These are phyloP conservation scores for Notarius lentiginosus DNA, from an alignment of 2,113 vertebrate genomes.

Conservation along the genomic window DNA sequence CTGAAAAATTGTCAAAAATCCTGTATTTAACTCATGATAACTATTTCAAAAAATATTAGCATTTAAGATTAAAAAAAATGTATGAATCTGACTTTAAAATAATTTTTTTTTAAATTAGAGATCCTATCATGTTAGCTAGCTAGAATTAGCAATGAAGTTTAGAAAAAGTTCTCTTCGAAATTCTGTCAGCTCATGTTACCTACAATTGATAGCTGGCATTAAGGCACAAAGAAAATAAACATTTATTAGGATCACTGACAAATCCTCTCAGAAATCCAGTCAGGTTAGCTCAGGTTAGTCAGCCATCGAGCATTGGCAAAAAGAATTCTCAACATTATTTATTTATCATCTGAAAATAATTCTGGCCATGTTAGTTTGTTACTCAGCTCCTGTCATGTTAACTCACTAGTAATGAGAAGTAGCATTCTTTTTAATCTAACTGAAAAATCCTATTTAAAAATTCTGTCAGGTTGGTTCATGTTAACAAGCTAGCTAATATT, in stretches of 20 bases:
- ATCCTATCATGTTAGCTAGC: not conserved
- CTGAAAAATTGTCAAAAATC: too few species aligned
- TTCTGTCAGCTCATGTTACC: too few species aligned
- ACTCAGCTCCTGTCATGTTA: not conserved
- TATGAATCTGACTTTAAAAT: too few species aligned
- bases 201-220: not conserved
- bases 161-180: too few species aligned
- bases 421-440: too few species aligned
- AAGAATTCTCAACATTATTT: not conserved
- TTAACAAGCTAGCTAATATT: not conserved
- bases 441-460: too few species aligned
- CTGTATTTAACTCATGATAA: too few species aligned
- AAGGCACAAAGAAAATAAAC: not conserved
- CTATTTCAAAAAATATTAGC: not conserved
- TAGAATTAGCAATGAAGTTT: not conserved
- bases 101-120: too few species aligned
- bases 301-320: not conserved
- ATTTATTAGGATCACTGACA: too few species aligned
- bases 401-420: not conserved
- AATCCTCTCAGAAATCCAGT: not conserved
- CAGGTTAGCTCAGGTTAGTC: not conserved
- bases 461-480: not conserved
- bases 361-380: not conserved
- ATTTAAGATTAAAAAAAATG: not conserved
- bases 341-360: not conserved